A percentile compares a stretch with the other conserved stretches of the same genome.
phyloP scores from a whole-genome alignment of 2,797 vertebrate genomes.

The Bucorvus abyssinicus region DNA sequence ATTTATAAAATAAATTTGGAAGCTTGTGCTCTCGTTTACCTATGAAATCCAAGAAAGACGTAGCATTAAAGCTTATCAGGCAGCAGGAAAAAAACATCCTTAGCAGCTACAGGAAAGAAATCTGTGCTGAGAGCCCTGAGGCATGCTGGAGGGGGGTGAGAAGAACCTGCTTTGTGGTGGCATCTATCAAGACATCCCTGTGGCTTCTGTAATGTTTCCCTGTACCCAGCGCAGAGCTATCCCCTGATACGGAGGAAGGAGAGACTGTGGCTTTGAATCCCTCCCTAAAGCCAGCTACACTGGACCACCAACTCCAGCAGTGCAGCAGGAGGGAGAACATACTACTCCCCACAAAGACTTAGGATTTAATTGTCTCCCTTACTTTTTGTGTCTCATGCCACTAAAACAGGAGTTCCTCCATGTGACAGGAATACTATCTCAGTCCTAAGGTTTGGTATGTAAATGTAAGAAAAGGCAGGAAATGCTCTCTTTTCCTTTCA shows the following conservation, averaged over 20 bases:
- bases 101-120: not conserved
- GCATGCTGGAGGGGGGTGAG: not conserved
- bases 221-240: not conserved
- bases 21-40: not conserved
- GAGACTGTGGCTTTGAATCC: not conserved
- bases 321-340: not conserved
- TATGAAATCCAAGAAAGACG: constrained; percentile 1
- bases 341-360: not conserved
- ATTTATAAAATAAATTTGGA: not conserved
- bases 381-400: not conserved
- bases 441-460: not conserved
- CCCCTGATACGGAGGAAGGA: not conserved
- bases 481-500: not conserved
- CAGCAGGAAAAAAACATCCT: not conserved
- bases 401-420: not conserved
- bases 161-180: not conserved
- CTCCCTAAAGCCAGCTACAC: not conserved
- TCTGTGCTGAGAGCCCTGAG: not conserved
- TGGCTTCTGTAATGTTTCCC: not conserved
- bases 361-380: not conserved
- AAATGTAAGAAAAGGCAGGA: not conserved
- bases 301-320: not conserved
- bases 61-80: not conserved
- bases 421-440: not conserved
- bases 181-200: not conserved